Conservation (phyloP, 2,113 vertebrate species). For the Bombycilla garrulus region DNA sequence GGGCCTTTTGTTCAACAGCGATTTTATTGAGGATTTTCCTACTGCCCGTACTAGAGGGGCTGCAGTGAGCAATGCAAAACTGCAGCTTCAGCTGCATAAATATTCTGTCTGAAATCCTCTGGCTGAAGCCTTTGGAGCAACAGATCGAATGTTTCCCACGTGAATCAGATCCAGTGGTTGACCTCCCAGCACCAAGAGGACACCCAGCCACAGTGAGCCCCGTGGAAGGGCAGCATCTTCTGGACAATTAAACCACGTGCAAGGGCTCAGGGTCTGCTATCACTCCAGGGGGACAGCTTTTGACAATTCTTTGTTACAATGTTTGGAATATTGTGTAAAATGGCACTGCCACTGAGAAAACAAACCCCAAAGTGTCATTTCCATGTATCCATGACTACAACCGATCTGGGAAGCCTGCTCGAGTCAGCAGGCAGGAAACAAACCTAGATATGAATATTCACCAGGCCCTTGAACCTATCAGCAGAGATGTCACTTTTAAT, state of each 20-base stretch:
- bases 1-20: too few species aligned
- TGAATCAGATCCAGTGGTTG: background rate
- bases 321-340: background rate
- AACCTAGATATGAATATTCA: background rate
- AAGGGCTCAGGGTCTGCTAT: accelerated
- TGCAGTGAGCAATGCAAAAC: background rate
- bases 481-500: background rate
- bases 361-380: background rate
- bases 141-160: accelerated
- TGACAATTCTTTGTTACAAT: background rate
- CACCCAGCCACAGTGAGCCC: background rate
- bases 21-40: background rate
- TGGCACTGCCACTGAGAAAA: background rate
- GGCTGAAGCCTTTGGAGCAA: background rate
- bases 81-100: background rate
- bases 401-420: background rate
- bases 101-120: background rate
- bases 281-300: background rate
- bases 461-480: background rate
- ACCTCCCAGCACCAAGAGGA: background rate
- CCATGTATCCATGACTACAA: conserved; percentile 57
- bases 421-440: background rate
- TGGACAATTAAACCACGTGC: background rate
- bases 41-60: background rate
- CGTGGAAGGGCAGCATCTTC: background rate